phyloP scores from a whole-genome alignment of 2,797 vertebrate genomes.

The Xyrichtys novacula region DNA sequence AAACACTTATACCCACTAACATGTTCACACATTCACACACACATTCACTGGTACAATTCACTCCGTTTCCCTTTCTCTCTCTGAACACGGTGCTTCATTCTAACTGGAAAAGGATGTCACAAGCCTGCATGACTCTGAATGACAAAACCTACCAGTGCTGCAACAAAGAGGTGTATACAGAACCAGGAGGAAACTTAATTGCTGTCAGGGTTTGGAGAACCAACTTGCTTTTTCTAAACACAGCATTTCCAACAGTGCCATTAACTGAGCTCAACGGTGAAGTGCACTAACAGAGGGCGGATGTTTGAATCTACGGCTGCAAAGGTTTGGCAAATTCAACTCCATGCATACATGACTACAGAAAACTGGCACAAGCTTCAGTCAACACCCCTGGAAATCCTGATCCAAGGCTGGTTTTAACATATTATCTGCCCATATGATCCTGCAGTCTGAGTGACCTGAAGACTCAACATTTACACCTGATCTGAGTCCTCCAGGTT shows the following conservation, averaged over 20 bases:
- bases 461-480: too few relatives aligned
- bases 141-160: constrained; percentile 43
- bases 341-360: not conserved
- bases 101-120: constrained; percentile 52
- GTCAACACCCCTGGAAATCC: not conserved
- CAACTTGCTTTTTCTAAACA: constrained; percentile 14
- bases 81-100: constrained; percentile 29
- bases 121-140: constrained; percentile 32
- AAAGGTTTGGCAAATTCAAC: not conserved
- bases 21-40: constrained; percentile 49
- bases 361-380: not conserved
- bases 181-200: constrained; percentile 36
- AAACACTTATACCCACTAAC: constrained; percentile 45
- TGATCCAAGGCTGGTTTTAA: not conserved
- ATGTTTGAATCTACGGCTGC: constrained; percentile 7
- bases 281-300: not conserved
- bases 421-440: not conserved
- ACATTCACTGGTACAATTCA: constrained; percentile 36
- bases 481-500: too few relatives aligned
- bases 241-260: constrained; percentile 1
- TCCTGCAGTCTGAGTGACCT: too few relatives aligned
- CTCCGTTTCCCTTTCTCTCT: constrained; percentile 30
- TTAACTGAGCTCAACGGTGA: not conserved
- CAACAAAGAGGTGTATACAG: constrained; percentile 20
- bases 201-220: constrained; percentile 23